Percentiles rank a stretch among this genome's conserved stretches.
These are phyloP conservation scores for Poecilia velifera DNA, from an alignment of 2,797 vertebrate genomes.

Conservation along the genomic window DNA sequence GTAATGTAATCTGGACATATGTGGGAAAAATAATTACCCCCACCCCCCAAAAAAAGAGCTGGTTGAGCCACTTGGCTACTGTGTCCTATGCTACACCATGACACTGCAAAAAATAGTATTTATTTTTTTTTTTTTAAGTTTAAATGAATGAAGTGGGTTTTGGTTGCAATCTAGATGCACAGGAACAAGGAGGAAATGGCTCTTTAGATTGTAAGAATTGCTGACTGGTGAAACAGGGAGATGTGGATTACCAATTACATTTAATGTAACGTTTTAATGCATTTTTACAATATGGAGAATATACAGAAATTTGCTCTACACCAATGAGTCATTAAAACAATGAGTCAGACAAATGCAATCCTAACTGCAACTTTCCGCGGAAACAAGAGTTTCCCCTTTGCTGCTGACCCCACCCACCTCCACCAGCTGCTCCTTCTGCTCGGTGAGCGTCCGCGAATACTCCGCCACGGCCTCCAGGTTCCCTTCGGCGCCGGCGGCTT, in stretches of 20 bases:
- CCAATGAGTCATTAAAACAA: not conserved
- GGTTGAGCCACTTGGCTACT: not conserved
- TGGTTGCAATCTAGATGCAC: not conserved
- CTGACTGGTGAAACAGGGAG: not conserved
- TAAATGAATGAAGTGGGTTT: constrained; percentile 1
- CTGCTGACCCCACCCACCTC: constrained; percentile 83
- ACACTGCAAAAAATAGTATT: no score
- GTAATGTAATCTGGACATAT: not conserved
- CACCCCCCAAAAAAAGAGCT: not conserved
- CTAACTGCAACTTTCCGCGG: not conserved
- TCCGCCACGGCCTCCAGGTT: constrained; percentile 93
- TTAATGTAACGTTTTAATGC: not conserved
- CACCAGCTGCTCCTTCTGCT: constrained; percentile 96
- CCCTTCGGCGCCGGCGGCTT: constrained; percentile 90
- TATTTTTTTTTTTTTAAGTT: not conserved
- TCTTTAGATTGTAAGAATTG: not conserved
- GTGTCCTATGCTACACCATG: not conserved
- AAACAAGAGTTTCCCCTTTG: not conserved
- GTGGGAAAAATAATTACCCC: not conserved
- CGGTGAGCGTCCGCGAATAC: constrained; percentile 90
- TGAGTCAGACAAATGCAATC: constrained; percentile 8
- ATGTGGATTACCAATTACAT: not conserved
- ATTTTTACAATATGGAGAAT: not conserved
- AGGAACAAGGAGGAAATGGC: not conserved
- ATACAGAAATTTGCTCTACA: not conserved